Conservation (phyloP, 2,888 invertebrate genomes). For the Amiota mariae region DNA sequence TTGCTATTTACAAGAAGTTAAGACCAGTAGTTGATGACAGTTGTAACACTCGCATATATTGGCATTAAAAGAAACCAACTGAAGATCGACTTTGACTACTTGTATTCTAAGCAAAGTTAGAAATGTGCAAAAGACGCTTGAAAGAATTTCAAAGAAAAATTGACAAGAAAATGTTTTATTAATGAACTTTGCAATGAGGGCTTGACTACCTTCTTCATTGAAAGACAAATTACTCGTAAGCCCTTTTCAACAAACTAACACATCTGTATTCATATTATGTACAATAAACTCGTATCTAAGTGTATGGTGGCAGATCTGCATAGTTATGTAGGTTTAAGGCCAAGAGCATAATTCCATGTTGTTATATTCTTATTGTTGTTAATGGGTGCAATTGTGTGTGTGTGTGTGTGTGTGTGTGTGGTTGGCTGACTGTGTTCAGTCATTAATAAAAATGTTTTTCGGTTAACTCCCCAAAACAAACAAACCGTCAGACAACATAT, state of each 20-base stretch:
- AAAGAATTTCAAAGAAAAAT: slow-evolving; percentile 30
- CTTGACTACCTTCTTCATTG: slow-evolving; percentile 17
- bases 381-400: slow-evolving; percentile 50
- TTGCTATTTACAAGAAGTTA: slow-evolving; percentile 66
- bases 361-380: slow-evolving; percentile 3
- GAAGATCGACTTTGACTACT: too few relatives aligned
- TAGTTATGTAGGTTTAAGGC: neutral
- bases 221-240: slow-evolving; percentile 59
- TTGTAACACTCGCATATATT: slow-evolving; percentile 47
- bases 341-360: neutral
- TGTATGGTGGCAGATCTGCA: too few relatives aligned
- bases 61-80: slow-evolving; percentile 49
- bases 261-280: slow-evolving; percentile 47
- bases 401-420: slow-evolving; percentile 55
- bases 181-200: slow-evolving; percentile 52
- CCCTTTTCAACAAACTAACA: slow-evolving; percentile 66
- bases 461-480: slow-evolving; percentile 58
- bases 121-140: slow-evolving; percentile 35
- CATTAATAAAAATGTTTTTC: slow-evolving; percentile 66
- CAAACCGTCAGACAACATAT: slow-evolving; percentile 45
- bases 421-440: slow-evolving; percentile 43
- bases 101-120: slow-evolving; percentile 57
- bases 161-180: slow-evolving; percentile 62
- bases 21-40: slow-evolving; percentile 70
- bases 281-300: neutral